phyloP scores from a whole-genome alignment of 2,888 invertebrate genomes.

The Creontiades dilutus region DNA sequence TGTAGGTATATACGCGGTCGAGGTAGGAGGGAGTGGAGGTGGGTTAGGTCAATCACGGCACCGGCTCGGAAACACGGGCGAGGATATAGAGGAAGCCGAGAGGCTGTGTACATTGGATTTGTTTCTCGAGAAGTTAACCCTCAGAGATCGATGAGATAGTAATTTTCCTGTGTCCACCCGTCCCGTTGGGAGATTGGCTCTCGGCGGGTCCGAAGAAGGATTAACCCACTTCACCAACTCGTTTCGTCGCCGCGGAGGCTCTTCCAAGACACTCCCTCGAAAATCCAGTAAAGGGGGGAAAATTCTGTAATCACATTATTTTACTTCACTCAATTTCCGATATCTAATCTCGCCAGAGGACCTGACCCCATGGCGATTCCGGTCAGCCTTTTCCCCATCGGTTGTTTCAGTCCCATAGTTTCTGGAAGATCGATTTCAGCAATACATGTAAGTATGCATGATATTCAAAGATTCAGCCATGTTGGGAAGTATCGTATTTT shows the following conservation, averaged over 20 bases:
- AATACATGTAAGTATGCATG: no score
- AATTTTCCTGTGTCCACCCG: conserved; percentile 70
- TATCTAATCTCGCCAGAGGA: conserved; percentile 53
- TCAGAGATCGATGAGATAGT: conserved; percentile 71
- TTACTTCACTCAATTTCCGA: conserved; percentile 68
- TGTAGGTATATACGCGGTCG: no score
- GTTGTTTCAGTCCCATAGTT: no score
- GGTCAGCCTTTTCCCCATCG: no score
- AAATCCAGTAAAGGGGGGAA: conserved; percentile 59
- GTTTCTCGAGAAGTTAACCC: conserved; percentile 70
- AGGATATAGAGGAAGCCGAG: conserved; percentile 29
- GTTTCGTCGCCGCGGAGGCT: conserved; percentile 52
- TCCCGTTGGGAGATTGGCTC: conserved; percentile 56
- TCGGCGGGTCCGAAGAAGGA: conserved; percentile 53
- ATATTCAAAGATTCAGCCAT: no score
- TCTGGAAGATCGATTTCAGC: no score
- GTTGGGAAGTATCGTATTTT: no score
- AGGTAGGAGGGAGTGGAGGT: no score
- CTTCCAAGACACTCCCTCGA: conserved; percentile 57
- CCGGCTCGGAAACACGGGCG: neutral
- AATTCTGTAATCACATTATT: conserved; percentile 70
- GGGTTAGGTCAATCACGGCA: neutral
- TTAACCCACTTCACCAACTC: conserved; percentile 71
- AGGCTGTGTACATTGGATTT: conserved; percentile 67
- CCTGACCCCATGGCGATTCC: neutral